Percentiles rank a stretch among this genome's conserved stretches.
Conservation (phyloP, 2,797 vertebrate genomes). For the Dermochelys coriacea region DNA sequence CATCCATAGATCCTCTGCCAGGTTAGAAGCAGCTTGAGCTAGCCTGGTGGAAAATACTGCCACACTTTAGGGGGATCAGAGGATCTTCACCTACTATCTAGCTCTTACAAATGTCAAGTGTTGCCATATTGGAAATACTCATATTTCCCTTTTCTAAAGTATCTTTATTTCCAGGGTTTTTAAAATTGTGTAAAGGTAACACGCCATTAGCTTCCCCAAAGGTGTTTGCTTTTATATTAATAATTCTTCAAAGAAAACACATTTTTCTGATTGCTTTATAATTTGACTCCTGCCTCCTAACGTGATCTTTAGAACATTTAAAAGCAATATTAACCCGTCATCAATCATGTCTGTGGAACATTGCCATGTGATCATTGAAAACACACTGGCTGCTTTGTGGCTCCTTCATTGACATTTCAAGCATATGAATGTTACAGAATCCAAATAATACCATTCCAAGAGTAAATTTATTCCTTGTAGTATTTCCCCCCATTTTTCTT, state of each 20-base stretch:
- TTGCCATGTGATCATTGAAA: not conserved
- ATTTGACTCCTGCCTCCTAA: slow-evolving; percentile 41
- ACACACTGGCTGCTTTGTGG: not conserved
- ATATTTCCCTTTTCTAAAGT: slow-evolving; percentile 19
- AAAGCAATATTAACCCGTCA: not conserved
- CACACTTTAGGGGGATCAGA: slow-evolving; percentile 41
- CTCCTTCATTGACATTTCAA: not conserved
- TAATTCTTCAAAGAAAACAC: slow-evolving; percentile 36
- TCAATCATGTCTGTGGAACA: not conserved
- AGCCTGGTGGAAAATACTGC: slow-evolving; percentile 33
- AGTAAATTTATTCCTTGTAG: not conserved
- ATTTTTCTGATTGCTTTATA: slow-evolving; percentile 41
- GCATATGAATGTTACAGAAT: not conserved
- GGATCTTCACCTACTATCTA: slow-evolving; percentile 35
- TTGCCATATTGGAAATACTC: slow-evolving; percentile 41
- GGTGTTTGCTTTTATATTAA: slow-evolving; percentile 60
- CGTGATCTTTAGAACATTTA: not conserved
- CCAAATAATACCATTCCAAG: fast-evolving
- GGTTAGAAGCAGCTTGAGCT: not conserved
- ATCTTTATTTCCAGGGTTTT: not conserved
- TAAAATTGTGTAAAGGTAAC: not conserved
- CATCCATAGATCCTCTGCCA: not conserved
- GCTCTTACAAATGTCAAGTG: slow-evolving; percentile 50
- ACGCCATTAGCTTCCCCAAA: not conserved
- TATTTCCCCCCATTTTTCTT: not conserved